Percentiles rank a stretch among this genome's conserved stretches.
These are phyloP conservation scores for Ganaspis sp. DNA, from an alignment of 1,140 invertebrate genomes.

Conservation along the genomic window DNA sequence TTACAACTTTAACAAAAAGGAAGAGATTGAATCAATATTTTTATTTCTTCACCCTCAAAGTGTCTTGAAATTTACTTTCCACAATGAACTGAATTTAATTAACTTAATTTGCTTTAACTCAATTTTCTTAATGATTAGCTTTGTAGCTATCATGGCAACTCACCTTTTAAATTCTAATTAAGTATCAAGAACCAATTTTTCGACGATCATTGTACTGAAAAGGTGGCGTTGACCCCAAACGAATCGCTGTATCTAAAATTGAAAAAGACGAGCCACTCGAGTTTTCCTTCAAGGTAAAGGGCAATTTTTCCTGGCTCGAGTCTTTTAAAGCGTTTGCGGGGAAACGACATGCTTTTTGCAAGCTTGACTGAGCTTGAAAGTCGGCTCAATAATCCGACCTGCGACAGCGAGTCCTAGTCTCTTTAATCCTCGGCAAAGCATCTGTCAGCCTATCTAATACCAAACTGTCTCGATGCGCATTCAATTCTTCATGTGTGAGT, in stretches of 20 bases:
- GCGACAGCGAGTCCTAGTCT: constrained; percentile 37
- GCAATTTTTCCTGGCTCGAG: not conserved
- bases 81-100: too few species aligned
- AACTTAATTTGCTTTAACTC: too few species aligned
- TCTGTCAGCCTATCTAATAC: constrained; percentile 46
- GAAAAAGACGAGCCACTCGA: not conserved
- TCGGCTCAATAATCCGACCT: constrained; percentile 45
- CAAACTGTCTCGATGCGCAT: not conserved
- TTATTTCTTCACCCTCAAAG: too few species aligned
- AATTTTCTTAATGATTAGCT: too few species aligned
- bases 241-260: not conserved
- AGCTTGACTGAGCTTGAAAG: constrained; percentile 24
- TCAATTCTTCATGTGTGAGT: not conserved
- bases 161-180: not conserved
- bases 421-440: constrained; percentile 50
- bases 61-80: too few species aligned
- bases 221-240: not conserved
- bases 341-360: not conserved
- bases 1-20: too few species aligned
- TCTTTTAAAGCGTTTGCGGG: not conserved
- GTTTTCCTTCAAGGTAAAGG: not conserved
- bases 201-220: not conserved
- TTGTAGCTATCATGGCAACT: too few species aligned
- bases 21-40: too few species aligned
- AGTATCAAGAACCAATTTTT: not conserved